Evolutionary conservation across 2,113 vertebrate species (phyloP).

Genomic region (Meleagris gallopavo): DNA sequence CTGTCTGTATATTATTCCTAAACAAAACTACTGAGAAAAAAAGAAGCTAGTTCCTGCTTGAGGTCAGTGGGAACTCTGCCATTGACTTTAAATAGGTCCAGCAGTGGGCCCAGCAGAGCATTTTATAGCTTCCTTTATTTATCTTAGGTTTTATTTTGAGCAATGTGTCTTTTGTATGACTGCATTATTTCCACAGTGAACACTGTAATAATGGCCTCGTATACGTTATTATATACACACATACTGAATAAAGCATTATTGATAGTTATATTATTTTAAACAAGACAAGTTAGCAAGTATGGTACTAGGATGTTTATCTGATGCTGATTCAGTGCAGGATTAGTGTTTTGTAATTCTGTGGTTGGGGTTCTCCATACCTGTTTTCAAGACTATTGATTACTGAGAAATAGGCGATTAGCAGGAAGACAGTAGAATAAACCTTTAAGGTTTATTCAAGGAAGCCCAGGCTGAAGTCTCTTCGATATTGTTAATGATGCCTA

Average conservation of each 20-base stretch:
- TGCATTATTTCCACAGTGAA: conserved; percentile 46
- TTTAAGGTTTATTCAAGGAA: background rate
- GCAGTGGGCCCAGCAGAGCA: conserved; percentile 18
- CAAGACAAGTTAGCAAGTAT: background rate
- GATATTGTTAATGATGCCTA: background rate
- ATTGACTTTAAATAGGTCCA: conserved; percentile 62
- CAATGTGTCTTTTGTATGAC: conserved; percentile 48
- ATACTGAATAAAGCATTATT: background rate
- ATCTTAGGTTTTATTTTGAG: conserved; percentile 70
- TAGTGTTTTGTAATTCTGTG: background rate
- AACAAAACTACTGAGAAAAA: conserved; percentile 54
- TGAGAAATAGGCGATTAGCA: background rate
- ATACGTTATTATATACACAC: conserved; percentile 27
- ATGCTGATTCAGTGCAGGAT: background rate
- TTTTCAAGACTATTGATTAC: background rate
- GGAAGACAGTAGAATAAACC: background rate
- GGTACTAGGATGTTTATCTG: background rate
- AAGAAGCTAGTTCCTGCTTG: conserved; percentile 55
- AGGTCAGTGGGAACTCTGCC: conserved; percentile 64
- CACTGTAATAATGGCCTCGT: background rate
- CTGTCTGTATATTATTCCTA: conserved; percentile 13
- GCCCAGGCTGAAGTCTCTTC: background rate
- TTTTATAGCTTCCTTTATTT: conserved; percentile 73
- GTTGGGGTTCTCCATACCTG: background rate
- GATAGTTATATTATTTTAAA: conserved; percentile 9